phyloP scores from a whole-genome alignment of 2,113 vertebrate species.

The Pseudorasbora parva region DNA sequence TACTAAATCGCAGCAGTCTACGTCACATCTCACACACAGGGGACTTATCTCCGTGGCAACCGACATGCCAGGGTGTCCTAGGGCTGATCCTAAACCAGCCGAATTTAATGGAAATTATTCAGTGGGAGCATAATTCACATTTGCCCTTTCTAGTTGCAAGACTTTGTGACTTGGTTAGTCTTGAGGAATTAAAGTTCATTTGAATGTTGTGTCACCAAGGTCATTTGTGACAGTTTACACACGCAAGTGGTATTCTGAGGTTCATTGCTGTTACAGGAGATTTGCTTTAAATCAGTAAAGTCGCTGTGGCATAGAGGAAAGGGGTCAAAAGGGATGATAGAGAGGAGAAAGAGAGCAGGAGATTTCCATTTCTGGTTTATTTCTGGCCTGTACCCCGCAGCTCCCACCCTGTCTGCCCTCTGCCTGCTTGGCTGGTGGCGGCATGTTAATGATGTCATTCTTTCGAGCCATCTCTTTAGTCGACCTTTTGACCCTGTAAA shows the following conservation, averaged over 20 bases:
- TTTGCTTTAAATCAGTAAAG: conserved; percentile 21
- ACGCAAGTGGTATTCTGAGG: neutral
- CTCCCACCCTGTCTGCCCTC: conserved; percentile 56
- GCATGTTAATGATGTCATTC: conserved; percentile 64
- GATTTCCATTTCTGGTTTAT: conserved; percentile 58
- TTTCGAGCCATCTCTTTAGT: conserved; percentile 59
- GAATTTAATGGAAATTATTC: conserved; percentile 65
- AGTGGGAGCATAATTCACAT: conserved; percentile 50
- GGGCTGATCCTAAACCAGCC: conserved; percentile 28
- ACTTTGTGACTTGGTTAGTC: neutral
- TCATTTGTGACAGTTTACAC: neutral
- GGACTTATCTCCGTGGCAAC: conserved; percentile 73
- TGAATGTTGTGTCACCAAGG: conserved; percentile 4
- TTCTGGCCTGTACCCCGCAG: conserved; percentile 58
- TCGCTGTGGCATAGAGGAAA: conserved; percentile 20
- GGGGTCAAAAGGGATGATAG: conserved; percentile 18
- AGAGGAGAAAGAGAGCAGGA: conserved; percentile 13
- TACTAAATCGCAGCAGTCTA: conserved; percentile 56
- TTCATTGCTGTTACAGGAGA: neutral
- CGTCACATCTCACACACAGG: conserved; percentile 66
- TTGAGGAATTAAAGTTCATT: neutral
- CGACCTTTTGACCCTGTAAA: conserved; percentile 58
- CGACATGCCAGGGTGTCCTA: conserved; percentile 40
- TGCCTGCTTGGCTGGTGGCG: conserved; percentile 59
- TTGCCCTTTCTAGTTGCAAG: neutral